These are phyloP conservation scores for Columba janthina DNA, from an alignment of 2,113 vertebrate genomes.

Conservation along the genomic window DNA sequence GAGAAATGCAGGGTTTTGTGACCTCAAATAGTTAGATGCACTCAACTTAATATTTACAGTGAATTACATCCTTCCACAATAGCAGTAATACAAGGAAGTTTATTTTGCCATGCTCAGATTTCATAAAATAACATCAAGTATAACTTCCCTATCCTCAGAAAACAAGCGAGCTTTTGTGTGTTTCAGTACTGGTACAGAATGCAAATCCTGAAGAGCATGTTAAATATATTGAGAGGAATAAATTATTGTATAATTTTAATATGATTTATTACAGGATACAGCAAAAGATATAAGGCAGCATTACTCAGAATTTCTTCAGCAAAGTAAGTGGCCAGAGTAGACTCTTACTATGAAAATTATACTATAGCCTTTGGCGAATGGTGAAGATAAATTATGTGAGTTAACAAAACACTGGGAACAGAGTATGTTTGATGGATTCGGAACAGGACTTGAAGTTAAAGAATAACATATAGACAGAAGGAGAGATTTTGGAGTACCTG, in stretches of 20 bases:
- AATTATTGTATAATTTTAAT: neutral
- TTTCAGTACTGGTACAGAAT: neutral
- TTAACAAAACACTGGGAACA: neutral
- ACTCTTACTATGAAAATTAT: neutral
- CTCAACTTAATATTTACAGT: conserved; percentile 22
- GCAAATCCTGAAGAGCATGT: neutral
- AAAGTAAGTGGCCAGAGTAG: neutral
- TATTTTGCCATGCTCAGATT: conserved; percentile 56
- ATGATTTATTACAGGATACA: neutral
- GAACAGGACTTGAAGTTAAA: neutral
- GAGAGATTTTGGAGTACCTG: neutral
- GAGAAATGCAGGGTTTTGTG: neutral
- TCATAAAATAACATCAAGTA: conserved; percentile 50
- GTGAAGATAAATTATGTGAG: neutral
- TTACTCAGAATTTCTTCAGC: neutral
- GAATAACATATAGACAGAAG: neutral
- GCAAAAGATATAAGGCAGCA: neutral
- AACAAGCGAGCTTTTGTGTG: conserved; percentile 52
- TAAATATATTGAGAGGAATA: neutral
- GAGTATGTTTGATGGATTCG: neutral
- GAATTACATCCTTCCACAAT: conserved; percentile 45
- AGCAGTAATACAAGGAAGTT: conserved; percentile 64
- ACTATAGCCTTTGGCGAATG: neutral
- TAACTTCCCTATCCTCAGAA: conserved; percentile 55
- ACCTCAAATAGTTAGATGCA: neutral